Evolutionary conservation across 2,888 invertebrate species (phyloP).

Genomic region (Octonoba sinensis): DNA sequence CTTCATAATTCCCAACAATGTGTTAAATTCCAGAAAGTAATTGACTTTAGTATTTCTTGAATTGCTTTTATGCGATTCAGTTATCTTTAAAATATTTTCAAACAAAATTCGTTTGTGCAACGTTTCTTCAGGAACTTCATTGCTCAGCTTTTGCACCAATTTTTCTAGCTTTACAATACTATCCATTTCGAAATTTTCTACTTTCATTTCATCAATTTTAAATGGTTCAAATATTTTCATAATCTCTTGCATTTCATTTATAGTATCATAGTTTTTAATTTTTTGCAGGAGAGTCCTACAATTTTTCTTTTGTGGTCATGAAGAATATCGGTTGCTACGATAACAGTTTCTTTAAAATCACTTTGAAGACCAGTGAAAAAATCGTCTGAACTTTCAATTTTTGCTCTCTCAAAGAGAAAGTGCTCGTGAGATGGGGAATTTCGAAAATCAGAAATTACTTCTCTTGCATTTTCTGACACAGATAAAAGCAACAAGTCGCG

Average conservation of each 20-base stretch:
- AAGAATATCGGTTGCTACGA: neutral
- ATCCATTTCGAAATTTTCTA: neutral
- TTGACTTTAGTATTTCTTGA: slow-evolving; percentile 2
- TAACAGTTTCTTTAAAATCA: slow-evolving; percentile 2
- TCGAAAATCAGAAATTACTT: slow-evolving; percentile 10
- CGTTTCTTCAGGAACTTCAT: neutral
- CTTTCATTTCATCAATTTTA: neutral
- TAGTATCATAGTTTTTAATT: neutral
- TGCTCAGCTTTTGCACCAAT: slow-evolving; percentile 1
- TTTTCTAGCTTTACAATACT: neutral
- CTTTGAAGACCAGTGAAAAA: slow-evolving; percentile 24
- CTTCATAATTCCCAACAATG: neutral
- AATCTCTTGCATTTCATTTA: slow-evolving; percentile 12
- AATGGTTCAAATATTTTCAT: neutral
- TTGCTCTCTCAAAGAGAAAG: slow-evolving; percentile 5
- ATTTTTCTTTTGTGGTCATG: slow-evolving; percentile 2
- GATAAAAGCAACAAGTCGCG: slow-evolving; percentile 7
- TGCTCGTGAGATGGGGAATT: slow-evolving; percentile 8
- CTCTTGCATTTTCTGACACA: slow-evolving; percentile 3
- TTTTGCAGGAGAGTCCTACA: neutral
- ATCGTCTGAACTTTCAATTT: slow-evolving; percentile 6
- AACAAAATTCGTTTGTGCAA: neutral
- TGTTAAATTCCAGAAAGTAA: neutral
- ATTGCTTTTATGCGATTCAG: neutral
- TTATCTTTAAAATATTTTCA: neutral